Evolutionary conservation across 2,113 vertebrate species (phyloP).

Genomic region (Paramisgurnus dabryanus): DNA sequence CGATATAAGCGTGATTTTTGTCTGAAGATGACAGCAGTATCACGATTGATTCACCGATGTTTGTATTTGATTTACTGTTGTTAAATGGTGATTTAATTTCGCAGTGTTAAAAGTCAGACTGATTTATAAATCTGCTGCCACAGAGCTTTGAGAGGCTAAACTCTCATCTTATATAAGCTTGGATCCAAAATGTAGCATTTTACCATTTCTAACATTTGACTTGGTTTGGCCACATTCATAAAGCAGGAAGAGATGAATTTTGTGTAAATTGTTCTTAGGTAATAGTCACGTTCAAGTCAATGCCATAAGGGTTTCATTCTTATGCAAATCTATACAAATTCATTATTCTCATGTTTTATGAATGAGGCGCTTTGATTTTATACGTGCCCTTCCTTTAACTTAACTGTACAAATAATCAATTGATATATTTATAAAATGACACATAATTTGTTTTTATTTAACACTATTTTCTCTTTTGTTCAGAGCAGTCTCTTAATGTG

Average conservation of each 20-base stretch:
- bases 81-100: not conserved
- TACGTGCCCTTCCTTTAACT: constrained; percentile 58
- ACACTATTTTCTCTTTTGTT: constrained; percentile 30
- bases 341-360: not conserved
- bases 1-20: not conserved
- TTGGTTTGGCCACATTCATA: not conserved
- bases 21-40: not conserved
- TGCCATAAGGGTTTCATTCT: too few relatives aligned
- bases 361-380: not conserved
- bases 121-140: constrained; percentile 16
- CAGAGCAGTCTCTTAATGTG: constrained; percentile 62
- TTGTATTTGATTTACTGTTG: not conserved
- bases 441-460: constrained; percentile 36
- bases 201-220: constrained; percentile 28
- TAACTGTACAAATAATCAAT: constrained; percentile 64
- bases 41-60: too few relatives aligned
- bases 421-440: constrained; percentile 65
- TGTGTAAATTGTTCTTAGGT: too few relatives aligned
- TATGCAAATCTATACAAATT: too few relatives aligned
- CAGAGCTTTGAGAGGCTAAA: constrained; percentile 7
- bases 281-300: too few relatives aligned
- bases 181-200: constrained; percentile 54
- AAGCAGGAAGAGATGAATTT: too few relatives aligned
- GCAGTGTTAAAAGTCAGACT: constrained; percentile 1
- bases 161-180: constrained; percentile 50